phyloP scores from a whole-genome alignment of 2,797 vertebrate genomes.

The Momotus momota region DNA sequence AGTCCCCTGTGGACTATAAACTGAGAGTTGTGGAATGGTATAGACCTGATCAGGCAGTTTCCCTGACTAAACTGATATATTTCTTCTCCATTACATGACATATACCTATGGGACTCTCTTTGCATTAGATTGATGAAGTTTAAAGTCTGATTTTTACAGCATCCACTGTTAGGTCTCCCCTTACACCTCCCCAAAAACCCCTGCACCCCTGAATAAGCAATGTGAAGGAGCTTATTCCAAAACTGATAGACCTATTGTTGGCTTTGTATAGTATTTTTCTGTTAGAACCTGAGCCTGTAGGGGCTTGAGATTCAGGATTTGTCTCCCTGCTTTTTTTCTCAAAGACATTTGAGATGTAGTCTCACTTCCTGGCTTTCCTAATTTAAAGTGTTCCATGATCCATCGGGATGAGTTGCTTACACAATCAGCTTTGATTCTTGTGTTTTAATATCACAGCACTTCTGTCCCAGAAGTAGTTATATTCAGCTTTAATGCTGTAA shows the following conservation, averaged over 20 bases:
- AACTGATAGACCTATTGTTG: not conserved
- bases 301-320: slow-evolving; percentile 24
- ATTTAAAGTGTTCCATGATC: slow-evolving; percentile 51
- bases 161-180: not conserved
- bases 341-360: slow-evolving; percentile 52
- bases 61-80: not conserved
- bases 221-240: not conserved
- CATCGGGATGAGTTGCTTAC: slow-evolving; percentile 59
- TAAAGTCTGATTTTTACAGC: not conserved
- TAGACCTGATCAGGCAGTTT: not conserved
- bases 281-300: not conserved
- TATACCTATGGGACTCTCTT: not conserved
- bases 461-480: slow-evolving; percentile 56
- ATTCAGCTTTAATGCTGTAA: slow-evolving; percentile 51
- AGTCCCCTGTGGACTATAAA: not conserved
- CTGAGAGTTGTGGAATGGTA: not conserved
- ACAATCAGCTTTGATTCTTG: slow-evolving; percentile 59
- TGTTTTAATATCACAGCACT: slow-evolving; percentile 62
- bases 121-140: not conserved
- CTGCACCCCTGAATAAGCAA: not conserved
- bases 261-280: not conserved
- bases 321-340: not conserved
- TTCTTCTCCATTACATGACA: not conserved
- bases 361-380: slow-evolving; percentile 55
- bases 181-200: not conserved